Conservation (phyloP, 2,888 invertebrate species). For the Scaptomyza tumidula region DNA sequence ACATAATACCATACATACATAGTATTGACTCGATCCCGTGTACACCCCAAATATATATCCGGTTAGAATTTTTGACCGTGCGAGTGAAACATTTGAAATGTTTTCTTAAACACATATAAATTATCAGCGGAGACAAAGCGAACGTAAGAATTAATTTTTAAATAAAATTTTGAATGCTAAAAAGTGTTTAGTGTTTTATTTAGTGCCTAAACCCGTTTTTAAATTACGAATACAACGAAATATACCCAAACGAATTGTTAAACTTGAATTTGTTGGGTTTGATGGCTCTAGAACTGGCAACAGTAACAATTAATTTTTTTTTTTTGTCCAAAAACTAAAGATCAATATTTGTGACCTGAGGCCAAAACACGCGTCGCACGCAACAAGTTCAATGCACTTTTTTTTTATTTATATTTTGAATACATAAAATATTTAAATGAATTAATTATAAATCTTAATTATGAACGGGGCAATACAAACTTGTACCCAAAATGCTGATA, state of each 20-base stretch:
- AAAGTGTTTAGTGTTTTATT: conserved; percentile 64
- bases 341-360: conserved; percentile 43
- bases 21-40: conserved; percentile 13
- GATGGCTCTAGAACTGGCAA: conserved; percentile 36
- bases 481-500: conserved; percentile 26
- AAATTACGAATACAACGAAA: conserved; percentile 14
- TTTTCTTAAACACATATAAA: conserved; percentile 47
- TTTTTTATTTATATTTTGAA: background rate
- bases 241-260: conserved; percentile 7
- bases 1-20: conserved; percentile 48
- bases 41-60: conserved; percentile 53
- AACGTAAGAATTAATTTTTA: conserved; percentile 53
- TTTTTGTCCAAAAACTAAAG: conserved; percentile 17
- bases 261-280: conserved; percentile 22
- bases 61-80: conserved; percentile 36
- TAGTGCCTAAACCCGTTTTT: conserved; percentile 60
- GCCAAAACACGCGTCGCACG: conserved; percentile 19
- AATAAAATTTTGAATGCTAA: conserved; percentile 61
- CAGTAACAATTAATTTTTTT: conserved; percentile 12
- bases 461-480: conserved; percentile 8
- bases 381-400: conserved; percentile 57
- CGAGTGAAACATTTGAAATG: conserved; percentile 41
- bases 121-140: conserved; percentile 41
- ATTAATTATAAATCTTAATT: conserved; percentile 32
- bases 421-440: background rate